Evolutionary conservation across 2,113 vertebrate species (phyloP), one percentile per base, ranked within the genome.

Genomic region (Prunella fulvescens): DNA sequence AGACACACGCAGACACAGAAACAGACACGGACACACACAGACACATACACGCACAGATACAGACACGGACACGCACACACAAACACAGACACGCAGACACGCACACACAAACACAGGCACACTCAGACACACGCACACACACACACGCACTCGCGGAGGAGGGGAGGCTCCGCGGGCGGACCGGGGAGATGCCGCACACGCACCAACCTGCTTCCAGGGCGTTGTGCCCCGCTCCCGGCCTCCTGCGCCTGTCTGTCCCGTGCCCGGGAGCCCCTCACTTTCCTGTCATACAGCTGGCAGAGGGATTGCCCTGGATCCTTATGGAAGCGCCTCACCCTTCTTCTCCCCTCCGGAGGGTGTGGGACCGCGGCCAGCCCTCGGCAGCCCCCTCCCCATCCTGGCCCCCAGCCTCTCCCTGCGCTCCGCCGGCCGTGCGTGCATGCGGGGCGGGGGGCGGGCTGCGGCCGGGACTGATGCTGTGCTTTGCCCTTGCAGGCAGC

Each of bases 401-500:
- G 37, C 61, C 31, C n/a, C 45, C 89, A 42, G 42, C 42, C 60
- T 35, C 42, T 87, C 50, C 74, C 11, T 62, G 56, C 28, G 17
- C 81, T 82, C 71, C 29, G 39, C 39, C 44, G 64, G 84, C 50
- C 19, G 31, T 51, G 81, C 48, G n/a, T 85, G 89, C 71, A 65
- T 80, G 92, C 54, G 71, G 79, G 77, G 88, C 57, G 47, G 42
- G 33, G 89, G 84, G 65, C 33, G 72, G 89, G 72, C 10, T 14
- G 92, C 6, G 39, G 50, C 10, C 53, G 67, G 61, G 17, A 28
- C 50, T 96, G 58, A 92, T 40, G 71, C 51, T 92, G 44, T 73
- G 61, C 57, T 93, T 91, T 92, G 77, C 78, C 45, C 2, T 71
- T 86, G 76, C 91, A 97, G 97, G 87, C 56, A 57, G 37, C 15